Conservation (phyloP, 2,113 vertebrate species). For the Albula goreensis region DNA sequence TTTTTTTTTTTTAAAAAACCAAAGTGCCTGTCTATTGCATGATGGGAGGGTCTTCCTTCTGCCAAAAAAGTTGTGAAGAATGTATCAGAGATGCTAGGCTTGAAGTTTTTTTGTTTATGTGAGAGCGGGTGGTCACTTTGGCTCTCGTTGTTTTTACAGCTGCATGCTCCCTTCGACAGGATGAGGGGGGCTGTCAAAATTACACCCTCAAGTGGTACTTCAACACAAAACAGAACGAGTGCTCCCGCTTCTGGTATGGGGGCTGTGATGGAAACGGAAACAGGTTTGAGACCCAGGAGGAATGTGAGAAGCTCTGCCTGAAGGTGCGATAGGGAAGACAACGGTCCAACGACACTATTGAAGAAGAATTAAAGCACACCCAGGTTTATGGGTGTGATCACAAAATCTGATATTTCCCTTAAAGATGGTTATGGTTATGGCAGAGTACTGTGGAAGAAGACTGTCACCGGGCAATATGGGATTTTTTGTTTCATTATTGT, state of each 20-base stretch:
- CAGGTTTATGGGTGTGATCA: not conserved
- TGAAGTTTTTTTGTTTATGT: no score
- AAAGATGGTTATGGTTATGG: not conserved
- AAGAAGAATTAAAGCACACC: not conserved
- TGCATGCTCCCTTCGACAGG: constrained; percentile 58
- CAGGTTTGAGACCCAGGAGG: constrained; percentile 69
- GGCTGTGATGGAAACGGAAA: constrained; percentile 79
- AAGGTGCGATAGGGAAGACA: not conserved
- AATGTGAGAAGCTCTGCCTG: constrained; percentile 68
- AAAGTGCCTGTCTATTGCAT: no score
- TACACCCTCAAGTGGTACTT: constrained; percentile 79
- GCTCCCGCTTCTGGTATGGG: constrained; percentile 78
- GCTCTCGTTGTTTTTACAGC: constrained; percentile 52
- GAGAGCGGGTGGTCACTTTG: not conserved
- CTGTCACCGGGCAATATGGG: not conserved
- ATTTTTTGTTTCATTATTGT: not conserved
- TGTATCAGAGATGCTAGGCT: no score
- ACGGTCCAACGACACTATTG: no score
- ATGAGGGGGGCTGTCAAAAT: constrained; percentile 67
- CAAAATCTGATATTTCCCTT: not conserved
- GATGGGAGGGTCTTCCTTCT: no score
- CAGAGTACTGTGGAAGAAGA: not conserved
- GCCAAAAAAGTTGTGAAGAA: no score
- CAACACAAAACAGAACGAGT: constrained; percentile 55
- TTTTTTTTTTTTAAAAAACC: no score